A percentile compares a stretch with the other conserved stretches of the same genome.
Evolutionary conservation across 2,888 invertebrate species (phyloP).

Genomic region (Anoplius nigerrimus): DNA sequence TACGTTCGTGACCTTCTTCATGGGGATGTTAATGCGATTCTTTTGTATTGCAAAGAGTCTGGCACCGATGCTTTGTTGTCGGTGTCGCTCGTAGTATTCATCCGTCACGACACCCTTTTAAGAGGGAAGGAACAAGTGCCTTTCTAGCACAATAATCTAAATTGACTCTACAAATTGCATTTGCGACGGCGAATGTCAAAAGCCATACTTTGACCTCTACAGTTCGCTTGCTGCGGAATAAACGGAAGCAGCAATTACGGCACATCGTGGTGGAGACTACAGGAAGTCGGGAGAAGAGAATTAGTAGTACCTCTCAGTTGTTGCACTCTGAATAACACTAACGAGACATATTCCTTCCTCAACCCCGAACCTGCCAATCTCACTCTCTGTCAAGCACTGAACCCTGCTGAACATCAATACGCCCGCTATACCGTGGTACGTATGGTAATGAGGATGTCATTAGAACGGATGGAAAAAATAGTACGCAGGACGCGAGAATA

Average conservation of each 20-base stretch:
- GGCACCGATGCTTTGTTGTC: no score
- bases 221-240: constrained; percentile 90
- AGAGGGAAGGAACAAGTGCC: no score
- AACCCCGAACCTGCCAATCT: constrained; percentile 86
- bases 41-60: no score
- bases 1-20: neutral
- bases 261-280: constrained; percentile 87
- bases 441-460: constrained; percentile 47
- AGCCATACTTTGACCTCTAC: constrained; percentile 54
- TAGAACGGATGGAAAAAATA: constrained; percentile 23
- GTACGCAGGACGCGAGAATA: constrained; percentile 6
- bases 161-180: no score
- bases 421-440: constrained; percentile 80
- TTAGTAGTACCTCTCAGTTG: constrained; percentile 83
- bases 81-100: no score
- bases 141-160: no score
- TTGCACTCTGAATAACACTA: constrained; percentile 80
- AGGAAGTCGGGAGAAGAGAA: constrained; percentile 83
- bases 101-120: no score
- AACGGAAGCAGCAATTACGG: constrained; percentile 87
- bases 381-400: constrained; percentile 83
- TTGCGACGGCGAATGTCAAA: no score
- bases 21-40: neutral
- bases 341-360: constrained; percentile 80
- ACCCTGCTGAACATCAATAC: constrained; percentile 77